phyloP scores from a whole-genome alignment of 1,140 invertebrate genomes.

The Euwallacea fornicatus region DNA sequence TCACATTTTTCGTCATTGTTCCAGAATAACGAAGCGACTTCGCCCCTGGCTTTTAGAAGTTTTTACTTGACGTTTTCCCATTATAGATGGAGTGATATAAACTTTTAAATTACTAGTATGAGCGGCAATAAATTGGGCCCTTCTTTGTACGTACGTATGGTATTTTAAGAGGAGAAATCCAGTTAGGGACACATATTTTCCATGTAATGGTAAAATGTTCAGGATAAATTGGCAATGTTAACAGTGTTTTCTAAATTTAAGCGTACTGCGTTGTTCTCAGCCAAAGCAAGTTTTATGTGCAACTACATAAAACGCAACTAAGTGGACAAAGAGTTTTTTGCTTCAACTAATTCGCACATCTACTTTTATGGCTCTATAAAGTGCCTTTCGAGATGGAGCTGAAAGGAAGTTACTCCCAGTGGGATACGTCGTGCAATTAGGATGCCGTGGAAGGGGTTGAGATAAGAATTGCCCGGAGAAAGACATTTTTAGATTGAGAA shows the following conservation, averaged over 20 bases:
- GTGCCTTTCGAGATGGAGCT: background rate
- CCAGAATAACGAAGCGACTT: slow-evolving; percentile 8
- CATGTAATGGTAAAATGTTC: no score
- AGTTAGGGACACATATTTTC: no score
- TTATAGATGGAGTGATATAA: slow-evolving; percentile 12
- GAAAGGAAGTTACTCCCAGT: background rate
- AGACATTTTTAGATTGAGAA: no score
- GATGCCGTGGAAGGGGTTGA: no score
- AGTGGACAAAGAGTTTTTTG: no score
- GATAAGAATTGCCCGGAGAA: no score
- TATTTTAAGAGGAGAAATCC: no score
- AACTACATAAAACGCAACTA: no score
- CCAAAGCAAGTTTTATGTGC: no score
- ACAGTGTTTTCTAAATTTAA: no score
- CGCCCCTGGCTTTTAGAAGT: slow-evolving; percentile 3
- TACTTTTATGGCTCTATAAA: slow-evolving; percentile 3
- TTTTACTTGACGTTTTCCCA: slow-evolving; percentile 10
- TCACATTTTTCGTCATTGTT: slow-evolving; percentile 16
- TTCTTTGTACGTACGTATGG: background rate
- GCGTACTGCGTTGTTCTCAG: no score
- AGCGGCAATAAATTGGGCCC: slow-evolving; percentile 2
- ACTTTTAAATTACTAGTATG: slow-evolving; percentile 9
- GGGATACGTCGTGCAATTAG: background rate
- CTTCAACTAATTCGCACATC: background rate
- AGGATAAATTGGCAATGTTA: no score